Evolutionary conservation across 2,113 vertebrate species (phyloP).

Genomic region (Brienomyrus longianalis): DNA sequence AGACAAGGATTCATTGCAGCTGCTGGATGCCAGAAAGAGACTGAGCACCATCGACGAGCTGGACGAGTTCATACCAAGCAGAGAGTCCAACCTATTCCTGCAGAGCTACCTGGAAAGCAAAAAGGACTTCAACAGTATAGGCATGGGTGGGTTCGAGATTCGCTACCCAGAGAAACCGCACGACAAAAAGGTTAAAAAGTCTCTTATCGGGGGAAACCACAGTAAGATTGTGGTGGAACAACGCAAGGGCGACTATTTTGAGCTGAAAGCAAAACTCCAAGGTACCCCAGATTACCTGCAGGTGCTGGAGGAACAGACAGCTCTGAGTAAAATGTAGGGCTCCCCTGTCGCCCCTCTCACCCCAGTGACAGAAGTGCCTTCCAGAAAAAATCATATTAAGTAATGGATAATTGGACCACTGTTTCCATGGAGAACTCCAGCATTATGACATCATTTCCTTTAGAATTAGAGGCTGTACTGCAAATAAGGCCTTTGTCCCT

Average conservation of each 20-base stretch:
- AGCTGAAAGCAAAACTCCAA: conserved; percentile 96
- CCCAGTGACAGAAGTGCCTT: conserved; percentile 96
- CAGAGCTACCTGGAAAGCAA: conserved; percentile 92
- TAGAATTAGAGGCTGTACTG: conserved; percentile 52
- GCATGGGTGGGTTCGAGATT: conserved; percentile 93
- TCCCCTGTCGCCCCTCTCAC: conserved; percentile 49
- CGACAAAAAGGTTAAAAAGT: conserved; percentile 94
- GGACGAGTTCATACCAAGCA: conserved; percentile 87
- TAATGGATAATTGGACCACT: conserved; percentile 83
- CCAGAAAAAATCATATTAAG: conserved; percentile 83
- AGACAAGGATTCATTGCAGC: conserved; percentile 80
- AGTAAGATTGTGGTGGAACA: conserved; percentile 97
- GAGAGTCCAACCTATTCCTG: conserved; percentile 91
- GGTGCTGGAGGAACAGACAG: conserved; percentile 97
- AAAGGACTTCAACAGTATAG: conserved; percentile 96
- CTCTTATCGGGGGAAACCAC: conserved; percentile 93
- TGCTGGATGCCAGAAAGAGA: conserved; percentile 81
- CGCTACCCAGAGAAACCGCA: conserved; percentile 94
- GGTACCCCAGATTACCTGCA: conserved; percentile 96
- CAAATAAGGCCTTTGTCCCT: conserved; percentile 42
- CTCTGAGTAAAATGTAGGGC: conserved; percentile 85
- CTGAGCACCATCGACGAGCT: conserved; percentile 97
- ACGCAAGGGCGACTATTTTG: conserved; percentile 95
- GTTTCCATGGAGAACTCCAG: conserved; percentile 58
- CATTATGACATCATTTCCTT: conserved; percentile 48